These are phyloP conservation scores for Trilocha varians DNA, from an alignment of 2,888 invertebrate species.

Conservation along the genomic window DNA sequence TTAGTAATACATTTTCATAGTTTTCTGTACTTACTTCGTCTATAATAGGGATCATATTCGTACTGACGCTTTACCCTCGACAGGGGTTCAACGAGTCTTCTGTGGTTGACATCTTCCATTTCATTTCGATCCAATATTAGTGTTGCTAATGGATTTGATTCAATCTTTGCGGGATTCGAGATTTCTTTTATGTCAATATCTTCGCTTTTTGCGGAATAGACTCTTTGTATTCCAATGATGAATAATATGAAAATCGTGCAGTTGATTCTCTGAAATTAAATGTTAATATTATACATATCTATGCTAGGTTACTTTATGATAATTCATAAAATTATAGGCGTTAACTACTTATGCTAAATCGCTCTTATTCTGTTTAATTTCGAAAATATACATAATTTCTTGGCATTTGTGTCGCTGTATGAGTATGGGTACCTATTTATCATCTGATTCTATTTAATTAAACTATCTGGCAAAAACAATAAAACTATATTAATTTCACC, in stretches of 20 bases:
- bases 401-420: too few species aligned
- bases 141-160: slow-evolving; percentile 26
- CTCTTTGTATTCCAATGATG: slow-evolving; percentile 15
- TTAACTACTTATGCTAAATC: too few species aligned
- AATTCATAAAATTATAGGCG: too few species aligned
- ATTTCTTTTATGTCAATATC: slow-evolving; percentile 8
- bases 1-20: background rate
- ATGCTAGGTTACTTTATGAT: too few species aligned
- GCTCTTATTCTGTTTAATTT: too few species aligned
- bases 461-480: background rate
- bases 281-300: background rate
- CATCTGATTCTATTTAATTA: too few species aligned
- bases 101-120: slow-evolving; percentile 18
- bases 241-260: slow-evolving; percentile 15
- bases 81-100: slow-evolving; percentile 13
- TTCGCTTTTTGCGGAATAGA: slow-evolving; percentile 14
- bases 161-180: slow-evolving; percentile 14
- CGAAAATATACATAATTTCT: too few species aligned
- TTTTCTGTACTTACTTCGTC: slow-evolving; percentile 20
- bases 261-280: slow-evolving; percentile 21
- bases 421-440: too few species aligned
- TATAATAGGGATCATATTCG: slow-evolving; percentile 20
- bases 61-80: slow-evolving; percentile 35
- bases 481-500: background rate
- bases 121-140: slow-evolving; percentile 25